Base-by-base conservation (phyloP, 2,888 invertebrate species). In the Drosophila setosimentum region DNA sequence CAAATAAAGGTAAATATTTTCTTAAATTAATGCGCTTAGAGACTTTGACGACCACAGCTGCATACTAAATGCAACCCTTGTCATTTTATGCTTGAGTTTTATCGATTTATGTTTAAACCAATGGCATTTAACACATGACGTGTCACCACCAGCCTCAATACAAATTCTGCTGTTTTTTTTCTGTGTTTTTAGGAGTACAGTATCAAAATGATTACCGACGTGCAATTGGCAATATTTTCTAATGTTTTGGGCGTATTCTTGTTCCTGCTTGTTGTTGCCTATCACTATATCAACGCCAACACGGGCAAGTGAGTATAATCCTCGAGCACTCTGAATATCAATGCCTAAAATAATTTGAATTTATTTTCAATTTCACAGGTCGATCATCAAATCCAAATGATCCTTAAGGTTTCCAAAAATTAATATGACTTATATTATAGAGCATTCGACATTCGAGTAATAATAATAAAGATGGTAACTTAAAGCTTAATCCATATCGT, bases 161-260 rank as follows among this genome's bases (percentile, higher is more conserved):
- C 24, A 53, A 58, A 27, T 68, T 37, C 54, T 68, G 61, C 68
- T 55, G 24, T 59, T 48, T 69, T 45, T 48, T 73, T 45, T 48
- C 71, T 45, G 21, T 65, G 45, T 49, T 72, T 70, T 45, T 60
- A 60, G 21, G 48, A 27, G 16, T n/a, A 35, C 40, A 59, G 40
- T 66, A 70, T 6, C 70, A 90, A 85, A 88, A 99, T 99, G 99
- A 98, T 99, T 83, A 98, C 98, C 2, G 99, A 99, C 92, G 96
- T 99, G 49, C 99, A 99, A 93, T 94, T 99, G 83, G 98, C 99
- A 1, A 96, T 99, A 68, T 98, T 99, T 94, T 98, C 98, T 80
- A 99, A 99, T 93, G 96, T 98, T 77, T 94, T 99, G 79, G 99
- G 99, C 78, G 98, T 99, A 3, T 96, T 97, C 0, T 94, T 98